A percentile compares a stretch with the other conserved stretches of the same genome.
These are phyloP conservation scores for Mesitornis unicolor DNA, from an alignment of 2,113 vertebrate species.

Conservation along the genomic window DNA sequence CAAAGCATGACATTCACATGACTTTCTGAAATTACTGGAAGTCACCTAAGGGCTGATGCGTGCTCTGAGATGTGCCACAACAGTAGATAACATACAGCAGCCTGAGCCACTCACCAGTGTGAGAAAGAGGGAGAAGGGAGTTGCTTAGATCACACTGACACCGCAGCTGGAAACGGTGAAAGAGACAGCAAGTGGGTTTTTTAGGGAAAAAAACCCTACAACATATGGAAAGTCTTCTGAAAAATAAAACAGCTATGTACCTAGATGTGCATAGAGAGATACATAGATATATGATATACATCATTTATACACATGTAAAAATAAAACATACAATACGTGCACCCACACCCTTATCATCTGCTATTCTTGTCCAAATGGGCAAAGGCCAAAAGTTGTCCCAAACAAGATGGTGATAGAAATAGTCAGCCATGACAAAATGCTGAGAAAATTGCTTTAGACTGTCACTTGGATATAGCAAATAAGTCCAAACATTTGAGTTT, in stretches of 20 bases:
- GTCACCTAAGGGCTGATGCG: background rate
- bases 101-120: rapidly evolving
- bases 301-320: background rate
- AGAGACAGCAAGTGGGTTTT: background rate
- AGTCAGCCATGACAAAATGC: background rate
- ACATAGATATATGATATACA: background rate
- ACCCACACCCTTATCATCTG: background rate
- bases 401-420: background rate
- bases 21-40: background rate
- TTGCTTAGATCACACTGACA: background rate
- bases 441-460: background rate
- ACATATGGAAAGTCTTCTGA: background rate
- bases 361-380: background rate
- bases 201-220: background rate
- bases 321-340: background rate
- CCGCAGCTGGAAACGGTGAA: rapidly evolving
- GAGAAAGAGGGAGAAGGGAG: background rate
- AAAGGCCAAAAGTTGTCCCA: background rate
- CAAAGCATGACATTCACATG: background rate
- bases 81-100: rapidly evolving
- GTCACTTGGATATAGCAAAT: background rate
- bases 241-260: background rate
- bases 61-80: background rate
- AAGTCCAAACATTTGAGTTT: background rate
- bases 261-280: background rate